Evolutionary conservation across 2,797 vertebrate genomes (phyloP), one percentile per base, ranked within the genome.

Genomic region (Corythornis leucogaster): DNA sequence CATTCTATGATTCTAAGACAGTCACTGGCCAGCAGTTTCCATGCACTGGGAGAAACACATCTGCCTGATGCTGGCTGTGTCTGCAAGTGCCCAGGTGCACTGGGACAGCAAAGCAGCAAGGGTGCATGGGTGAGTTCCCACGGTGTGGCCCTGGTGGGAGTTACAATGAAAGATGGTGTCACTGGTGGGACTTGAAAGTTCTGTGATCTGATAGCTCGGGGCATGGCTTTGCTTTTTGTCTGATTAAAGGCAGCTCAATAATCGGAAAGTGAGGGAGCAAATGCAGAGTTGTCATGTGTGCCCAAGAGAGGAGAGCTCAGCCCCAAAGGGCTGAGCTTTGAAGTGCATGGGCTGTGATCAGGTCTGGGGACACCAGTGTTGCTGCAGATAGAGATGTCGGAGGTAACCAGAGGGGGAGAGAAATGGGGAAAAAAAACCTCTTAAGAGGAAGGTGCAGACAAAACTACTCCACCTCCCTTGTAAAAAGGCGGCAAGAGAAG

Each of bases 201-300:
- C 8, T 3, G 7, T 38, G 11, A 30, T 50, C 20, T 57, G 57
- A 11, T 20, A 17, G 40, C 15, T 61, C 21, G 17, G 28, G 30
- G 24, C 6, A 7, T 19, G n/a, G 18, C n/a, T 6, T n/a, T 26
- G 35, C 13, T 67, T 77, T 61, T 30, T 7, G 43, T 26, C 12
- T 5, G 18, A 57, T 80, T 64, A 33, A 68, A 68, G 40, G 18
- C 25, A 58, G 31, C 10, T 0, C 2, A 46, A 73, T 11, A 64
- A 33, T 15, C 0, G 0, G 62, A 12, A 9, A 18, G 12, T 8
- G 31, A 33, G 14, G 2, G 31, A 69, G 14, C 6, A 62, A 76
- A 28, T 1, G 35, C 20, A 30, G 13, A 73, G 6, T 15, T 2
- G 2, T 28, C 13, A 19, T 24, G 13, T 33, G 38, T 2, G 2